Evolutionary conservation across 2,888 invertebrate genomes (phyloP).

Genomic region (Hyposoter dolosus): DNA sequence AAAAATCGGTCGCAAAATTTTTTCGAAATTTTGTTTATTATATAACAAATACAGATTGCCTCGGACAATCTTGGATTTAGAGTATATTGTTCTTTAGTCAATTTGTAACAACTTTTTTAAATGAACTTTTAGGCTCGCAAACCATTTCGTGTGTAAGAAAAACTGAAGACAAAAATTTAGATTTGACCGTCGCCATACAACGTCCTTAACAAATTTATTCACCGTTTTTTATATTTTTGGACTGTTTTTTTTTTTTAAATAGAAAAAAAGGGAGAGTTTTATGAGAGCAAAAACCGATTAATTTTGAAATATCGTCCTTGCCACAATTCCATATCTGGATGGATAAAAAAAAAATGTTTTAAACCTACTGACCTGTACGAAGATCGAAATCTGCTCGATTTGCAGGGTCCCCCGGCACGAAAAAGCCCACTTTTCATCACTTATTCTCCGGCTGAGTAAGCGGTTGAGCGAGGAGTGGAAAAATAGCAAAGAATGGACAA

Average conservation of each 20-base stretch:
- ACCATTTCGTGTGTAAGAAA: no score
- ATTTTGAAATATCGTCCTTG: not conserved
- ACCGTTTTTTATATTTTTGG: no score
- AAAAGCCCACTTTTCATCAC: conserved; percentile 42
- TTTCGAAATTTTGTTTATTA: no score
- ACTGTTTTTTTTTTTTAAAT: not conserved
- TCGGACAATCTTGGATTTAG: no score
- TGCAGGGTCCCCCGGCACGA: conserved; percentile 12
- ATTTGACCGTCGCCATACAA: no score
- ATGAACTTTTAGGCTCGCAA: no score
- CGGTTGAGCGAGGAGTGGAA: conserved; percentile 30
- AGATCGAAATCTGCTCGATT: conserved; percentile 19
- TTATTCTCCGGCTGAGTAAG: conserved; percentile 28
- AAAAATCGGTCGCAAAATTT: no score
- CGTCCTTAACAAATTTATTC: no score
- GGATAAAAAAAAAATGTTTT: not conserved
- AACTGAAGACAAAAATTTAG: no score
- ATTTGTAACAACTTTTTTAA: no score
- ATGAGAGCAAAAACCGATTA: not conserved
- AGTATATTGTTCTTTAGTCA: no score
- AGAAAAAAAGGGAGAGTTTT: not conserved
- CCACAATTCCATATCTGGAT: not conserved
- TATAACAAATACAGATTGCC: no score
- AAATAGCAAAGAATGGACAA: conserved; percentile 38
- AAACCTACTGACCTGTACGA: not conserved